Evolutionary conservation across 2,113 vertebrate genomes (phyloP).

Genomic region (Pseudorhombus dupliciocellatus): DNA sequence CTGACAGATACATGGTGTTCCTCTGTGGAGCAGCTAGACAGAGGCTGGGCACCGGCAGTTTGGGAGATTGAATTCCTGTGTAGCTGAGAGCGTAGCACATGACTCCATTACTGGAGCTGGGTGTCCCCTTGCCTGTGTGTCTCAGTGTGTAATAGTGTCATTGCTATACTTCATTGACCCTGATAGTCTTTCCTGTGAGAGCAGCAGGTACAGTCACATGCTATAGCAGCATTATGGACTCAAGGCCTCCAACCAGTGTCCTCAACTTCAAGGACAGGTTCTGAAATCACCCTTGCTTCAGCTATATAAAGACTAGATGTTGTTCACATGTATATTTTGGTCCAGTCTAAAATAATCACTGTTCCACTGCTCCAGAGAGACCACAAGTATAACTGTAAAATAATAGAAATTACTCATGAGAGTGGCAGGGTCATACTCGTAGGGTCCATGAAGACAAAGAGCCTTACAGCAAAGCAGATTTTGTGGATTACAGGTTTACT

Average conservation of each 20-base stretch:
- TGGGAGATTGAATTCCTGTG: constrained; percentile 38
- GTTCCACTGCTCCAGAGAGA: background rate
- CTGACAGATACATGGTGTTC: constrained; percentile 27
- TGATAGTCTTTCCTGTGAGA: background rate
- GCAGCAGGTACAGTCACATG: background rate
- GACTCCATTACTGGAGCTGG: constrained; percentile 19
- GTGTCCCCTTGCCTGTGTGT: constrained; percentile 38
- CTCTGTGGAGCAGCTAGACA: constrained; percentile 2
- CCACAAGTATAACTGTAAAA: background rate
- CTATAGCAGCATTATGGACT: background rate
- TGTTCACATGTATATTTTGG: constrained; percentile 17
- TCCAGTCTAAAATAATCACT: background rate
- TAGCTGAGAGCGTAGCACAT: constrained; percentile 4
- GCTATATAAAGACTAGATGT: background rate
- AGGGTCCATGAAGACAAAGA: constrained; percentile 56
- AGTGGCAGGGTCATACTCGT: background rate
- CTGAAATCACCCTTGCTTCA: background rate
- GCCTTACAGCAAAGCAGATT: constrained; percentile 74
- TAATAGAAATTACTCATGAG: background rate
- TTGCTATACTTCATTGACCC: constrained; percentile 53
- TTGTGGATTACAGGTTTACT: constrained; percentile 74
- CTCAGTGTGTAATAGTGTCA: constrained; percentile 39
- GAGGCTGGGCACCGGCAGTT: constrained; percentile 4
- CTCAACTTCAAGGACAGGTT: constrained; percentile 4
- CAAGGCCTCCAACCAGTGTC: background rate